Base-by-base conservation (phyloP, 2,888 invertebrate species). In the Drosophila cognata region DNA sequence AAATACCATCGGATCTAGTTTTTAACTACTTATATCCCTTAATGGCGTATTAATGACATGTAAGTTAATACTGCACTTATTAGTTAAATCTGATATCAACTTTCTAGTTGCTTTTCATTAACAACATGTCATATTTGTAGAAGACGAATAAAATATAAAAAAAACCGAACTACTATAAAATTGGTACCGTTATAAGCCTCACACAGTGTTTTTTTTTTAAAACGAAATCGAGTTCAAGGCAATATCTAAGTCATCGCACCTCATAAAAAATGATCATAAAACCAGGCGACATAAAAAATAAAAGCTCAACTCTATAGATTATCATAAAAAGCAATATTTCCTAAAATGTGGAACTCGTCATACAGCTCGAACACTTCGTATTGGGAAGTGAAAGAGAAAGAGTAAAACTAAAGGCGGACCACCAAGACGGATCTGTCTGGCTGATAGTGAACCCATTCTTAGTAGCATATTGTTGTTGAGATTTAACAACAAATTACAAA, bases 211-310 rank as follows among this genome's bases (percentile, higher is more conserved):
- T 33, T 29, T 29, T 21, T 21, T 33, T 31, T 18, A 52, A 74
- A 25, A 59, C 62, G 48, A 80, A 78, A 86, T 80, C 75, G 78
- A 84, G 87, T 80, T 87, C 90, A 84, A 90, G 90, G 87, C 89
- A 89, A 87, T 90, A 84, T 84, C 88, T 59, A 89, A 88, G 87
- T 86, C 87, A 90, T 87, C 87, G 87, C 87, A 87, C 87, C 90
- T 87, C 68, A 87, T 87, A 87, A 87, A 86, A 87, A 46, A 43
- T 67, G 80, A 74, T 73, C 80, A 71, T 88, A 86, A 87, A 88
- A 79, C 63, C 38, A 61, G 76, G 62, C 74, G 56, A 84, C 83
- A 88, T 69, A 64, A 74, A 79, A 81, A 75, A 84, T 88, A 88
- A 85, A 85, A 85, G 85, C 85, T 82, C 75, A 73, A 59, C 55